Evolutionary conservation across 2,888 invertebrate genomes (phyloP).

Genomic region (Drosophila diplacantha): DNA sequence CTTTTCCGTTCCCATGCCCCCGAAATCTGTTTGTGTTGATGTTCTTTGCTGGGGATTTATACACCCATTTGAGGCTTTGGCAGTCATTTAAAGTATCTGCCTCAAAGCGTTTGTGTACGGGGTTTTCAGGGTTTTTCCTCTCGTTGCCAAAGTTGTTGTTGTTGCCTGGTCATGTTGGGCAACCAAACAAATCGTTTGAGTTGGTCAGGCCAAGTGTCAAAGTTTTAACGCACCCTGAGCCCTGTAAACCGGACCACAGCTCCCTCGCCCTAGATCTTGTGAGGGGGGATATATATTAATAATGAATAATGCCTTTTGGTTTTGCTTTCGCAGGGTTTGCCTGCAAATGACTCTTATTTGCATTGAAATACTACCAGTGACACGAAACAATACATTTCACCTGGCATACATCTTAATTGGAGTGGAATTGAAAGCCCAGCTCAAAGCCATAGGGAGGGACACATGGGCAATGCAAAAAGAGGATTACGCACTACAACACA

Average conservation of each 20-base stretch:
- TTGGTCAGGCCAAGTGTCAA: conserved; percentile 67
- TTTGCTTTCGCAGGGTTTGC: background rate
- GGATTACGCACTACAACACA: conserved; percentile 29
- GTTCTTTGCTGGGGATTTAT: conserved; percentile 36
- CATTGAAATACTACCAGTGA: conserved; percentile 27
- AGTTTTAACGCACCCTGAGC: conserved; percentile 54
- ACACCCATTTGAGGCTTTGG: conserved; percentile 45
- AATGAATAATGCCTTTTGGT: conserved; percentile 33
- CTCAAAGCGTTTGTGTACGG: conserved; percentile 59
- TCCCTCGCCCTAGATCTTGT: conserved; percentile 5
- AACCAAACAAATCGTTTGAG: conserved; percentile 69
- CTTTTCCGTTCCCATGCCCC: conserved; percentile 21
- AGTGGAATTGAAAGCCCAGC: conserved; percentile 43
- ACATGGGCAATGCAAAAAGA: conserved; percentile 23
- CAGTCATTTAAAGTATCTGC: conserved; percentile 58
- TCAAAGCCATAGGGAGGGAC: conserved; percentile 6
- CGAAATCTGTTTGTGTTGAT: conserved; percentile 30
- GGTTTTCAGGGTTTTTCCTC: conserved; percentile 45
- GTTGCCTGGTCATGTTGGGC: conserved; percentile 49
- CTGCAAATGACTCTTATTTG: conserved; percentile 39
- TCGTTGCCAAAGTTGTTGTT: conserved; percentile 43
- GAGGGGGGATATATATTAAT: conserved; percentile 26
- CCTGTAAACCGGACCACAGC: conserved; percentile 1
- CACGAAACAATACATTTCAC: conserved; percentile 37
- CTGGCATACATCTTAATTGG: conserved; percentile 48